Conservation (phyloP, 2,113 vertebrate species). For the Neodon shergylaensis region DNA sequence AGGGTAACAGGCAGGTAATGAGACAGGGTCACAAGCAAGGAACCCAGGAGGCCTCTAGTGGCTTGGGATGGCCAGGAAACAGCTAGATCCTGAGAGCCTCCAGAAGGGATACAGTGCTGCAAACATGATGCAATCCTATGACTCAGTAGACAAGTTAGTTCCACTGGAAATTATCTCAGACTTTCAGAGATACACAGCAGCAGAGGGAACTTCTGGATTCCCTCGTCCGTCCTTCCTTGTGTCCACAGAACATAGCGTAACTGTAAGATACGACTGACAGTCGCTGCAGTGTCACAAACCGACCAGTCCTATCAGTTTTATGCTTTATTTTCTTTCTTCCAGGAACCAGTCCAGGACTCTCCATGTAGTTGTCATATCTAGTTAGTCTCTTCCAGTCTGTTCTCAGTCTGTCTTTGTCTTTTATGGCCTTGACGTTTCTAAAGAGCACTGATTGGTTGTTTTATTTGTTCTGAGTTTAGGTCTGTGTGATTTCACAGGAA, state of each 20-base stretch:
- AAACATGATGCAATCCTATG: not conserved
- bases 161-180: conserved; percentile 1
- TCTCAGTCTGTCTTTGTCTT: conserved; percentile 14
- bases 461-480: not conserved
- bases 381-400: not conserved
- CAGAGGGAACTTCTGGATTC: not conserved
- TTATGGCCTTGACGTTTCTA: conserved; percentile 24
- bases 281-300: not conserved
- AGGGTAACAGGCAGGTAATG: not conserved
- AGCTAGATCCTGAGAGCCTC: not conserved
- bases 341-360: not conserved
- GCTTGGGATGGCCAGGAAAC: not conserved
- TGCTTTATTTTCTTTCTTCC: not conserved
- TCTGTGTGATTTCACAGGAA: not conserved
- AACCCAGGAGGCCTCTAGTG: not conserved
- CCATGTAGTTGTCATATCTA: not conserved
- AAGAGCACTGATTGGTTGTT: not conserved
- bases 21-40: not conserved
- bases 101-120: not conserved
- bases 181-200: not conserved
- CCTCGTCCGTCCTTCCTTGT: not conserved
- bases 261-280: not conserved
- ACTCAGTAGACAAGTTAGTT: not conserved
- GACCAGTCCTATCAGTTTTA: not conserved
- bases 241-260: not conserved